Base-by-base conservation (phyloP, 2,888 invertebrate species). In the Malacosoma neustria region DNA sequence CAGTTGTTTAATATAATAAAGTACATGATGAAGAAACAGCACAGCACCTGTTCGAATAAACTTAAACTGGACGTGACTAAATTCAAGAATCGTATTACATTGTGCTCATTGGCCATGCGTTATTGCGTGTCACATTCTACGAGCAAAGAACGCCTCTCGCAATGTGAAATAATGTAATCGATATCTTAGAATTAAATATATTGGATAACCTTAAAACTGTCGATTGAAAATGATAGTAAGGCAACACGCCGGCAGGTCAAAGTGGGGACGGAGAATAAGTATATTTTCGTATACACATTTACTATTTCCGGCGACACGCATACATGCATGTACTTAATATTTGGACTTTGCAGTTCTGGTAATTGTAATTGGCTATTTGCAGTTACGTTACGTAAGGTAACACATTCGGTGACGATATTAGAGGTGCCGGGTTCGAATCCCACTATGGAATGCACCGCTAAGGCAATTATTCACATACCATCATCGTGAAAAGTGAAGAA, bases 191-290 rank as follows among this genome's bases (percentile, higher is more conserved):
- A 40, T 36, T 5, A 22, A 22, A 22, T 7, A 9, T 3, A 22
- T 22, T 22, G 22, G 9, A 22, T 22, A 22, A 22, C 22, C 6
- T 22, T 22, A 22, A 9, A 22, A 9, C 22, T 22, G 22, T 33
- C 14, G 14, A 5, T 6, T 62, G 54, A 46, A 69, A 77, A 80
- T 75, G 76, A 80, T 77, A 81, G 80, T 81, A 80, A 80, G 79
- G 67, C 82, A 74, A 65, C 62, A 63, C 13, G 73, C 65, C 64
- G 71, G 64, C 54, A 64, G 57, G 67, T 61, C 59, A 62, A 67
- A 71, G 67, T 69, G 69, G 68, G 68, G 51, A 48, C 54, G 54
- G 57, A 50, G 54, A 51, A 46, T 49, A 56, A 61, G 57, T 55
- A 53, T 32, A 36, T 45, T 33, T 39, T 22, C 6, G 9, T 5